These are phyloP conservation scores for Arenaria interpres DNA, from an alignment of 2,113 vertebrate genomes.

Conservation along the genomic window DNA sequence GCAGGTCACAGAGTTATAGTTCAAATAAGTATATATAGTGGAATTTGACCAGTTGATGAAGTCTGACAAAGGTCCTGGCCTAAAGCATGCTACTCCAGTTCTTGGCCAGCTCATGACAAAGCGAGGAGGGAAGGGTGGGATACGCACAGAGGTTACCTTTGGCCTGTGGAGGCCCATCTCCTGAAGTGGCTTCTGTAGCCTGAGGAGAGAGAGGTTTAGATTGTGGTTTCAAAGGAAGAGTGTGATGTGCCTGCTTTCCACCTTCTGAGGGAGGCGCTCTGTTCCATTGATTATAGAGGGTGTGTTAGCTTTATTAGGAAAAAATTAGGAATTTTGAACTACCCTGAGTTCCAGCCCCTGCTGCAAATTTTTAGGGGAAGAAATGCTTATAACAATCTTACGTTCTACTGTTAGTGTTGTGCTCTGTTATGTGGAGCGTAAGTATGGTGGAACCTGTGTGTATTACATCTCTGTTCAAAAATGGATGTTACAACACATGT, in stretches of 20 bases:
- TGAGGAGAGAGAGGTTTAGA: background rate
- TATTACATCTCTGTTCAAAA: background rate
- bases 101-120: background rate
- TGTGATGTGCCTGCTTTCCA: background rate
- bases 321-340: background rate
- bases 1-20: background rate
- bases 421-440: background rate
- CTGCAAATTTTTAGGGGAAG: background rate
- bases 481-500: rapidly evolving
- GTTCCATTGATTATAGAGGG: background rate
- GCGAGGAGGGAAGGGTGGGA: background rate
- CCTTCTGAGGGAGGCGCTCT: rapidly evolving
- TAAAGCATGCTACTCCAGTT: background rate
- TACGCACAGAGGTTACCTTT: background rate
- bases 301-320: background rate
- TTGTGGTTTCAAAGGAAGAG: background rate
- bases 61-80: background rate
- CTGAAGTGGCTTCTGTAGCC: background rate
- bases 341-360: background rate
- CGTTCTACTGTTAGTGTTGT: background rate
- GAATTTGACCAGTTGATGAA: background rate
- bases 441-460: background rate
- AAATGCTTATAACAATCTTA: background rate
- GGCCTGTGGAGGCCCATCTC: background rate
- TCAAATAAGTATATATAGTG: background rate